phyloP scores from a whole-genome alignment of 2,888 invertebrate genomes.

The Macrosoma leucophasiata region DNA sequence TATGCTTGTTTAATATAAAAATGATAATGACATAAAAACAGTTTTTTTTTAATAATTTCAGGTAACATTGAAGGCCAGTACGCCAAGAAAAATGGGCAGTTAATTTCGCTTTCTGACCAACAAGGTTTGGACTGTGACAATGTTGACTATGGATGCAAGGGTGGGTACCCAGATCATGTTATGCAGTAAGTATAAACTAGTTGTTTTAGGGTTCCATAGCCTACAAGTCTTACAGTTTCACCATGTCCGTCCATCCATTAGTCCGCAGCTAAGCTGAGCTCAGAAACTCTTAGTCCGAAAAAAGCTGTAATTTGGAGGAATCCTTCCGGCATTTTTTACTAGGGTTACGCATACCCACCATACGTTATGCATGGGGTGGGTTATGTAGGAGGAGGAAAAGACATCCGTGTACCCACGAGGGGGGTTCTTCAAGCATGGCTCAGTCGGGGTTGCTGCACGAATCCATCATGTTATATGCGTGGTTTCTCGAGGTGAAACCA shows the following conservation, averaged over 20 bases:
- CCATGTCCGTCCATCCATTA: neutral
- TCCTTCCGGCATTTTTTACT: neutral
- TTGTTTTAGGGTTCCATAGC: too few species aligned
- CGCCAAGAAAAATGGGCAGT: constrained; percentile 19
- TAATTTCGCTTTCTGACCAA: constrained; percentile 24
- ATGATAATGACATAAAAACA: neutral
- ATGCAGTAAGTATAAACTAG: too few species aligned
- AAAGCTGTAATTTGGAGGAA: neutral
- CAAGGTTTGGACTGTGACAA: constrained; percentile 25
- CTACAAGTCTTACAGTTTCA: neutral
- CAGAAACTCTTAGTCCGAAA: neutral
- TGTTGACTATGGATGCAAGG: constrained; percentile 2
- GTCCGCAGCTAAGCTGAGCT: neutral
- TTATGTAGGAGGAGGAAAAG: too few species aligned
- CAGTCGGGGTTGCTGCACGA: too few species aligned
- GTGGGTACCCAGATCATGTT: constrained; percentile 5
- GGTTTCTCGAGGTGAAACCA: too few species aligned
- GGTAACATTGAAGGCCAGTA: constrained; percentile 28
- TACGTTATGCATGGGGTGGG: too few species aligned
- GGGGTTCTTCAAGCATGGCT: too few species aligned
- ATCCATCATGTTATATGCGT: too few species aligned
- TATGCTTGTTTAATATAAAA: neutral
- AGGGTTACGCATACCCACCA: neutral
- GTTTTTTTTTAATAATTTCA: constrained; percentile 9
- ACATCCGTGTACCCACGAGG: too few species aligned